Evolutionary conservation across 2,113 vertebrate genomes (phyloP).

Genomic region (Bolborhynchus lineola): DNA sequence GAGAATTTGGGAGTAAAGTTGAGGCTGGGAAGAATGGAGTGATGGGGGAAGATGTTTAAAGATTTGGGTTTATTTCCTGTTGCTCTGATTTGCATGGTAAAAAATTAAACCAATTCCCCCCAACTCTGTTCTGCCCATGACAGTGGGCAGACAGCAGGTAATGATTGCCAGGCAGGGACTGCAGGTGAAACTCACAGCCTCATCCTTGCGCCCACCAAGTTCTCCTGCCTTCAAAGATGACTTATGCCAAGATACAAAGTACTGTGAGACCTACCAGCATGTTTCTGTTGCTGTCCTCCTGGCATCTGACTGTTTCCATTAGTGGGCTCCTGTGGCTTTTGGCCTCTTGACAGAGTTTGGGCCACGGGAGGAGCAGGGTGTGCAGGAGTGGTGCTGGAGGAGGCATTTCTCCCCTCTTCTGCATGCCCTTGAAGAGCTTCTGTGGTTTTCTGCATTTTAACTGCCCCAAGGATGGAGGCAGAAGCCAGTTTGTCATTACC

Average conservation of each 20-base stretch:
- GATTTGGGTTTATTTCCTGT: neutral
- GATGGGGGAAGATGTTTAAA: neutral
- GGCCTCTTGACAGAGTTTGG: fast-evolving
- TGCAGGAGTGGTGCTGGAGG: neutral
- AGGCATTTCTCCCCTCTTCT: neutral
- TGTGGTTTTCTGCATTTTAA: neutral
- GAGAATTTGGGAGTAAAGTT: neutral
- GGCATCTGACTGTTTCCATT: neutral
- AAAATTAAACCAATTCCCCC: neutral
- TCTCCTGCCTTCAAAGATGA: neutral
- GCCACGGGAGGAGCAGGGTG: neutral
- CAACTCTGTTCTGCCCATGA: neutral
- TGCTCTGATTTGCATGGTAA: neutral
- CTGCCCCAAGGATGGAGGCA: fast-evolving
- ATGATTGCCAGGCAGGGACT: neutral
- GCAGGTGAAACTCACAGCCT: neutral
- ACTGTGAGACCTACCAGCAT: neutral
- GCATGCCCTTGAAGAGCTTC: neutral
- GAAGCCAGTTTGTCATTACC: neutral
- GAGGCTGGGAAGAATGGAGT: neutral
- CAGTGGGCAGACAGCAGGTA: neutral
- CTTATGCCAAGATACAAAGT: neutral
- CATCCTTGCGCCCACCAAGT: neutral
- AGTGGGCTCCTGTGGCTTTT: neutral
- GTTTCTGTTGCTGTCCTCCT: neutral